phyloP scores from a whole-genome alignment of 2,113 vertebrate genomes.

The Barnardius zonarius region DNA sequence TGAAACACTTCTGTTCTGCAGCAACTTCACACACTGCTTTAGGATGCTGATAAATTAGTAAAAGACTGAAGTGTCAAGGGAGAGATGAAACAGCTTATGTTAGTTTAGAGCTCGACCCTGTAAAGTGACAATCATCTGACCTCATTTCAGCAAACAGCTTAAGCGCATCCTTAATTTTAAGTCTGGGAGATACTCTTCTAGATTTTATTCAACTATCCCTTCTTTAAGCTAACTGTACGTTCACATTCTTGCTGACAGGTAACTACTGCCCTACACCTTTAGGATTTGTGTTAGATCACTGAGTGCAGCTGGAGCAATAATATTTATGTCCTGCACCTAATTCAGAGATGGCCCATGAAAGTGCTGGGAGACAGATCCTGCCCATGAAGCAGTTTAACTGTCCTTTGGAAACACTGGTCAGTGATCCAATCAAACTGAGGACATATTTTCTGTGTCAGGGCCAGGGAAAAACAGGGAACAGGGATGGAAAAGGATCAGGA shows the following conservation, averaged over 20 bases:
- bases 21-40: slow-evolving; percentile 40
- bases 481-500: neutral
- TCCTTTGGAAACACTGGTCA: neutral
- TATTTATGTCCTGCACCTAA: neutral
- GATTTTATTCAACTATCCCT: neutral
- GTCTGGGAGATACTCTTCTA: neutral
- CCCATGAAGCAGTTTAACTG: neutral
- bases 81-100: slow-evolving; percentile 61
- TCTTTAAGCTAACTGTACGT: neutral
- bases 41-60: slow-evolving; percentile 63
- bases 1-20: slow-evolving; percentile 36
- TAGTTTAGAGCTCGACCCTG: slow-evolving; percentile 53
- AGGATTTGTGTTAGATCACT: neutral
- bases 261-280: neutral
- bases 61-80: slow-evolving; percentile 39
- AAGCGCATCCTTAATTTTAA: slow-evolving; percentile 51
- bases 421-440: neutral
- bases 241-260: neutral
- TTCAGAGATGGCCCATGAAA: neutral
- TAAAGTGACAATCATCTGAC: slow-evolving; percentile 1
- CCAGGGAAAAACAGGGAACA: neutral
- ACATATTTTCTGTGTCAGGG: neutral
- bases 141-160: slow-evolving; percentile 35
- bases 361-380: neutral
- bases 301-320: neutral